Conservation (phyloP, 2,888 invertebrate species). For the Julus scandinavius region DNA sequence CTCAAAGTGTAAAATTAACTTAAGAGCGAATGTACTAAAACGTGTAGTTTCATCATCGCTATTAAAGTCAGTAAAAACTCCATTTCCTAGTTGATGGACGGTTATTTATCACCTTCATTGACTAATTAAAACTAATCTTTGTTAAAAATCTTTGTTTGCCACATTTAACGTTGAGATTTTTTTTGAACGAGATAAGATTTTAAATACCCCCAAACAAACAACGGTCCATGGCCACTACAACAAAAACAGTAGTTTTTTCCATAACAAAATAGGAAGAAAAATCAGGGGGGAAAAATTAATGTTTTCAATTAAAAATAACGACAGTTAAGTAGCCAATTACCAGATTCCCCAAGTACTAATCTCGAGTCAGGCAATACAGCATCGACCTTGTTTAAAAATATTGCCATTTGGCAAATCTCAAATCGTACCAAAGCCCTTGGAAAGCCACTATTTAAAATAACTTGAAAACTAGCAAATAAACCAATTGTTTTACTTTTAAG, state of each 20-base stretch:
- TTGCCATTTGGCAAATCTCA: neutral
- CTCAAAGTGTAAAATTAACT: too few species aligned
- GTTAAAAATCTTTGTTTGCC: constrained; percentile 30
- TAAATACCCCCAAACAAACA: constrained; percentile 15
- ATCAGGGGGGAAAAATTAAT: neutral
- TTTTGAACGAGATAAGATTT: neutral
- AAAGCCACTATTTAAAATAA: too few species aligned
- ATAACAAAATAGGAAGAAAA: neutral
- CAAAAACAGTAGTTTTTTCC: neutral
- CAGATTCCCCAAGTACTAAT: neutral
- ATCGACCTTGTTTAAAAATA: neutral
- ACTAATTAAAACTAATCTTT: constrained; percentile 47
- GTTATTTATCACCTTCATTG: constrained; percentile 42
- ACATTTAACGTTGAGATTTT: neutral
- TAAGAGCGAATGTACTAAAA: too few species aligned
- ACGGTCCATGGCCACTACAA: neutral
- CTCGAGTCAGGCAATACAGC: neutral
- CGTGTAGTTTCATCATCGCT: too few species aligned
- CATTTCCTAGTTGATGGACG: neutral
- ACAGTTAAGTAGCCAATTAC: neutral
- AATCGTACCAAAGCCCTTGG: neutral
- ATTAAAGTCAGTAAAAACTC: neutral
- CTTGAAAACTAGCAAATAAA: too few species aligned
- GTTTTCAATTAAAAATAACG: neutral
- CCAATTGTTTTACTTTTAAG: too few species aligned